Base-by-base conservation (phyloP, 2,113 vertebrate species). In the Sturnus vulgaris region DNA sequence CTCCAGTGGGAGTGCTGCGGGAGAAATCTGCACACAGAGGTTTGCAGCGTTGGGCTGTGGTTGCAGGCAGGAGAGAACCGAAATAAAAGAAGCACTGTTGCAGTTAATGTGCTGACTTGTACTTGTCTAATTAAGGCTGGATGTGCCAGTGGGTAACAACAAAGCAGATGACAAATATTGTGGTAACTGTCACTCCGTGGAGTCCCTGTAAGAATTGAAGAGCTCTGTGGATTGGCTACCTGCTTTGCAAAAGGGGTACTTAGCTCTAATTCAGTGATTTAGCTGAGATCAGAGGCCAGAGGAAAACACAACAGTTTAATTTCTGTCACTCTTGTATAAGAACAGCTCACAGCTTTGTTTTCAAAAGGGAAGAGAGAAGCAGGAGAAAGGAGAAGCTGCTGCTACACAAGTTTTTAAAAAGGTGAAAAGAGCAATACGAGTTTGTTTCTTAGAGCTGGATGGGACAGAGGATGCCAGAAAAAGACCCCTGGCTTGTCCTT, bases 101-200 rank as follows among this genome's bases (percentile, higher is more conserved):
- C 94, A 92, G 83, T 44, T 97, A 84, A 96, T 79, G 89, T 79
- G 91, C 89, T 96, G 91, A 63, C 83, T 92, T 86, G 88, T 94
- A 77, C 53, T 52, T 93, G 95, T 82, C 91, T 96, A 96, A 95
- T 92, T 91, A 92, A 93, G 73, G 86, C 60, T 82, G 94, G 63
- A 86, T 84, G 57, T 93, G 89, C 89, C 81, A 63, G 69, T 82
- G 91, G 83, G 91, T 87, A 89, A 81, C 86, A 75, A 75, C 69
- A 93, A 84, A 96, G 82, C 86, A 84, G 73, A 35, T 44, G 50
- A 64, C 83, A 92, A 94, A 94, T 79, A 71, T 6, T 91, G 86
- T 87, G 57, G 69, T 89, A 56, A 5, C 91, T 87, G 92, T 95
- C 77, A 33, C 83, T 92, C 81, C 0, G 1, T 56, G 61, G 69